phyloP scores from a whole-genome alignment of 2,797 vertebrate genomes.

The Coranthus polyacanthus region DNA sequence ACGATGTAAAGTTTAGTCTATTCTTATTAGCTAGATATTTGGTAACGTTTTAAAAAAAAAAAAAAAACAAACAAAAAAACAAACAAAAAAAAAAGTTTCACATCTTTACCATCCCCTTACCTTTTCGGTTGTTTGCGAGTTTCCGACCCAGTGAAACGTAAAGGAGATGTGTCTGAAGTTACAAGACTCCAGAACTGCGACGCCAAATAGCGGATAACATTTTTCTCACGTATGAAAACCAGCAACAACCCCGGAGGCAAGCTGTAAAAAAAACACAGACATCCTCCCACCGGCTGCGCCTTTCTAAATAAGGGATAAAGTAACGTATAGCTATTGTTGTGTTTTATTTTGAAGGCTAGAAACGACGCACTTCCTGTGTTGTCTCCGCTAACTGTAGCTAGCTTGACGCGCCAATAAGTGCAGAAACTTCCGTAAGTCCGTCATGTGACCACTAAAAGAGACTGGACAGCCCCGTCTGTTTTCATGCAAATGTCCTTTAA shows the following conservation, averaged over 20 bases:
- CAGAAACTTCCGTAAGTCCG: slow-evolving; percentile 57
- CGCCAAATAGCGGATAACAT: slow-evolving; percentile 48
- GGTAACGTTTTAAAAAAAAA: too few species aligned
- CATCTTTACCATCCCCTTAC: slow-evolving; percentile 27
- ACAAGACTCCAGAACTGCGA: slow-evolving; percentile 16
- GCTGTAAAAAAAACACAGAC: accelerated
- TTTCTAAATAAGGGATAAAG: slow-evolving; percentile 32
- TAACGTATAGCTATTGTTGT: accelerated
- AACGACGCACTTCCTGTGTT: accelerated
- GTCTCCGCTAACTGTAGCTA: accelerated
- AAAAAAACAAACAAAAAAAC: too few species aligned
- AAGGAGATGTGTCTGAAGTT: not conserved
- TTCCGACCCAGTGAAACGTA: not conserved
- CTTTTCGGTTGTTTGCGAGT: not conserved
- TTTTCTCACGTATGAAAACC: slow-evolving; percentile 53
- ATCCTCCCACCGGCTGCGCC: accelerated
- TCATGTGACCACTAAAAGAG: slow-evolving; percentile 69
- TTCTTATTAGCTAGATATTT: not conserved
- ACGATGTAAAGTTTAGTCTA: not conserved
- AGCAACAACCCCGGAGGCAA: not conserved
- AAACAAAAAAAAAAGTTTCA: not conserved
- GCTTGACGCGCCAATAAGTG: not conserved
- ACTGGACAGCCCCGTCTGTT: slow-evolving; percentile 18
- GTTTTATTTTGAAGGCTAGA: slow-evolving; percentile 24
- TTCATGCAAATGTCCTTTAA: slow-evolving; percentile 11